A percentile compares a stretch with the other conserved stretches of the same genome.
Conservation (phyloP, 2,113 vertebrate genomes). For the Tupaia chinensis region DNA sequence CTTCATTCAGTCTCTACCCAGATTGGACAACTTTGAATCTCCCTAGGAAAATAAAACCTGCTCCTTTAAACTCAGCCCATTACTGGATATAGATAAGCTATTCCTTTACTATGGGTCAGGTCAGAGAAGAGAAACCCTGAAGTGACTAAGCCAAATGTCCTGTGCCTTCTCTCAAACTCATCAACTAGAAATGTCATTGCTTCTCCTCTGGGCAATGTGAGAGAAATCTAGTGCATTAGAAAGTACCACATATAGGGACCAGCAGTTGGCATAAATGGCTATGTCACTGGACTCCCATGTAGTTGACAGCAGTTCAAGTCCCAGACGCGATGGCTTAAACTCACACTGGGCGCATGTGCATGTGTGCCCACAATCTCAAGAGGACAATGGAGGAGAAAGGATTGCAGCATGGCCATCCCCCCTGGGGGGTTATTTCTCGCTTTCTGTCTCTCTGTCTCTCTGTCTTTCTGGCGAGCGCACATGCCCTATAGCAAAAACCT, state of each 20-base stretch:
- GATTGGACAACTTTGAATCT: background rate
- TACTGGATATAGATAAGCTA: background rate
- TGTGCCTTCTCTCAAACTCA: background rate
- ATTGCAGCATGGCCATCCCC: too few species aligned
- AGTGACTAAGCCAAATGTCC: background rate
- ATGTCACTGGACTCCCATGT: too few species aligned
- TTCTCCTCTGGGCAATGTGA: background rate
- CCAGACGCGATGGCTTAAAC: too few species aligned
- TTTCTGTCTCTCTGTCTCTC: too few species aligned
- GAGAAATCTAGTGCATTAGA: background rate
- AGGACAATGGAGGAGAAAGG: too few species aligned
- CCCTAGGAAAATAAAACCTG: background rate
- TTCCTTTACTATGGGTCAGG: background rate
- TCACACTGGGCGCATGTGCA: too few species aligned
- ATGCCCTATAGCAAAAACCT: too few species aligned
- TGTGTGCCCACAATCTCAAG: too few species aligned
- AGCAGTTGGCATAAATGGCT: too few species aligned
- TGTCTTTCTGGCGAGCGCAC: too few species aligned
- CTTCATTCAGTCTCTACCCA: background rate
- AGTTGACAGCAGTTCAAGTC: too few species aligned
- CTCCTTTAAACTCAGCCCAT: background rate
- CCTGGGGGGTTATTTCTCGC: too few species aligned
- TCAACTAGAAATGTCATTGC: background rate
- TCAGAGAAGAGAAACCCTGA: background rate
- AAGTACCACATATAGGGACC: background rate